Evolutionary conservation across 2,113 vertebrate genomes (phyloP), one percentile per base, ranked within the genome.

Genomic region (Bubo bubo): DNA sequence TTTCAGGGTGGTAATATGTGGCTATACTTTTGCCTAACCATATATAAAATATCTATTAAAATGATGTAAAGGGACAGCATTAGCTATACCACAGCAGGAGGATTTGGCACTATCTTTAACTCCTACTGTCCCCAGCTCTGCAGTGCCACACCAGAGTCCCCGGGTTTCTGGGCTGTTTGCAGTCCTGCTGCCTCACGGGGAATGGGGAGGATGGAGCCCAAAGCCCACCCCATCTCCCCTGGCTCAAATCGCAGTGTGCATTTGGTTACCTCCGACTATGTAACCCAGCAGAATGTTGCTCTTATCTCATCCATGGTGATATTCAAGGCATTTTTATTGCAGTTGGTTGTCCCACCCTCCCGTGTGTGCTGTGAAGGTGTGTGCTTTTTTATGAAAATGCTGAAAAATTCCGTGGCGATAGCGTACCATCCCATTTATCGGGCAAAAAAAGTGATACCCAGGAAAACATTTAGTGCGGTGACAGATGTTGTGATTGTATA

Each of bases 1-100:
- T 96, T 86, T 87, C 86, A 64, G 86, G 45, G 79, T 66, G 21
- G 72, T 89, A 88, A 95, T 79, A 71, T 14, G 8, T 85, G 90
- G 72, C 64, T 82, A 17, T 90, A 41, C 90, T 96, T 97, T 85
- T 91, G 92, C 81, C 83, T 94, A 97, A 91, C 90, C 89, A 86
- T 79, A 90, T 92, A 83, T 43, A 45, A 93, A 81, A 97, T 32
- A 23, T 34, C 21, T 9, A 64, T n/a, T 66, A 24, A 93, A 86
- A 39, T 68, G 62, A 45, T 50, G 79, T 82, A 55, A 73, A 79
- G 55, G 72, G 27, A 32, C 58, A 92, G 83, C 86, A 87, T 43
- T 24, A 39, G 77, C 22, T 14, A 34, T 7, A 30, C 43, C 39
- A 1, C 55, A 83, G 85, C 7, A 56, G 53, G 11, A 32, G 32